These are phyloP conservation scores for Acrocephalus scirpaceus DNA, from an alignment of 2,797 vertebrate species.

Conservation along the genomic window DNA sequence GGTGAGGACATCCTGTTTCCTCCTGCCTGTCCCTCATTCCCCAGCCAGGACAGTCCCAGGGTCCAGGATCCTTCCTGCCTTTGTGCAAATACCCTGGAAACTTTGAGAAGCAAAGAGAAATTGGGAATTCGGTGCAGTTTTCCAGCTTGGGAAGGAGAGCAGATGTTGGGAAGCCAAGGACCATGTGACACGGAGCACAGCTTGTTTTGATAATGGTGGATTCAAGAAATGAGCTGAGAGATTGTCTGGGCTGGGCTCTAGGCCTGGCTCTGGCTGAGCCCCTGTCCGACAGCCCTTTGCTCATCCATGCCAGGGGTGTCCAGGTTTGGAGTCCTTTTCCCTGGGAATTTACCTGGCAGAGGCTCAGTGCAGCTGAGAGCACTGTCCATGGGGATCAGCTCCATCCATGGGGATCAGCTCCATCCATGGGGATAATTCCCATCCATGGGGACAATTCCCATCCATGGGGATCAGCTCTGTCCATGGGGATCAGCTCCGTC, in stretches of 20 bases:
- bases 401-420: neutral
- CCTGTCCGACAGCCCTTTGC: neutral
- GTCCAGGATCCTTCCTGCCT: constrained; percentile 40
- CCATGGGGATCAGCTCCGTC: neutral
- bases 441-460: too few species aligned
- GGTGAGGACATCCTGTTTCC: constrained; percentile 78
- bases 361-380: neutral
- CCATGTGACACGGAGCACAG: neutral
- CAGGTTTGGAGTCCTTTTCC: neutral
- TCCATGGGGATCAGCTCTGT: neutral
- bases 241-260: neutral
- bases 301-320: rapidly evolving
- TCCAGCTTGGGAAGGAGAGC: neutral
- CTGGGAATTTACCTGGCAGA: neutral
- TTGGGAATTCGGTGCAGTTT: neutral
- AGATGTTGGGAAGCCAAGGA: neutral
- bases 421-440: rapidly evolving
- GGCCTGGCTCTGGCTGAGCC: neutral
- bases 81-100: neutral
- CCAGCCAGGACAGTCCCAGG: neutral
- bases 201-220: neutral
- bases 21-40: neutral
- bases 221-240: neutral
- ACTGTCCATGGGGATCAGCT: neutral
- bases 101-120: neutral